These are phyloP conservation scores for Carlito syrichta DNA, from an alignment of 2,113 vertebrate genomes.

Conservation along the genomic window DNA sequence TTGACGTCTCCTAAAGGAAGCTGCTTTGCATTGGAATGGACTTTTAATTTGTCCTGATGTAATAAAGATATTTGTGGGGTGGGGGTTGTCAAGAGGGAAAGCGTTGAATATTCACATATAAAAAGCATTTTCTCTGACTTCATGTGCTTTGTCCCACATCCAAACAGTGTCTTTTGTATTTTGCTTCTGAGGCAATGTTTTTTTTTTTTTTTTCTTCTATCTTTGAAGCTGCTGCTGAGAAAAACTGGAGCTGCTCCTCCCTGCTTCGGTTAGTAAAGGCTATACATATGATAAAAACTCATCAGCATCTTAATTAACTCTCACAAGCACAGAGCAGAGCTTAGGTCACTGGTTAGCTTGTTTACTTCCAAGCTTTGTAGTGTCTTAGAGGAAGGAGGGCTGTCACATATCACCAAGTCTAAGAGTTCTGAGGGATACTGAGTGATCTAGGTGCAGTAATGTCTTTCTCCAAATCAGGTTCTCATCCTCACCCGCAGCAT, in stretches of 20 bases:
- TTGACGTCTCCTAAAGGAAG: no score
- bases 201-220: conserved; percentile 18
- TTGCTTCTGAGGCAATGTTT: conserved; percentile 38
- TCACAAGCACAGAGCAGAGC: background rate
- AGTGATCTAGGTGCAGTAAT: background rate
- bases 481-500: background rate
- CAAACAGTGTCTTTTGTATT: conserved; percentile 21
- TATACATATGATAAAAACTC: background rate
- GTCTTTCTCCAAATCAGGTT: background rate
- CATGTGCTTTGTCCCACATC: conserved; percentile 44
- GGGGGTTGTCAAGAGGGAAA: no score
- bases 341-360: background rate
- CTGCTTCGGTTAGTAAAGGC: background rate
- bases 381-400: background rate
- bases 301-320: background rate
- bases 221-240: conserved; percentile 29
- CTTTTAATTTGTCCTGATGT: background rate
- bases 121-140: conserved; percentile 53
- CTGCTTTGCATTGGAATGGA: background rate
- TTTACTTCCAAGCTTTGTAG: background rate
- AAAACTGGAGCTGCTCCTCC: background rate
- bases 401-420: background rate
- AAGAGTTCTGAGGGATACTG: background rate
- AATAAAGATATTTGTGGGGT: background rate
- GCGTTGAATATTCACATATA: conserved; percentile 23